These are phyloP conservation scores for Globia sparganii DNA, from an alignment of 2,888 invertebrate species.

Conservation along the genomic window DNA sequence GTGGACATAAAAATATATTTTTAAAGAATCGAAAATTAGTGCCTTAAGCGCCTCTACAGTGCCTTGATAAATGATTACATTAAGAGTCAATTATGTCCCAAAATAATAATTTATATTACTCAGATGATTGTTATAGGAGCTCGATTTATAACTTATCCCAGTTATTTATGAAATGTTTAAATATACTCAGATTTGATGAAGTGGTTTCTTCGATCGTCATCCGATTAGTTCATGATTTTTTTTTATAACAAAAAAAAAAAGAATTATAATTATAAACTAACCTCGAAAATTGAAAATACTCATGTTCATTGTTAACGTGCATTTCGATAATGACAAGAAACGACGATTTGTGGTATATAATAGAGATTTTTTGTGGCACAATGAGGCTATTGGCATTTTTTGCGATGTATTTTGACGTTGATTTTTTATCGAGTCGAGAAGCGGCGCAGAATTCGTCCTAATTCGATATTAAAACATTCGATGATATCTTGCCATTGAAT, in stretches of 20 bases:
- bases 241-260: conserved; percentile 19
- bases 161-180: conserved; percentile 28
- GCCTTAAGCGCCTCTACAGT: conserved; percentile 60
- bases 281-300: conserved; percentile 67
- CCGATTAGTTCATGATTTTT: conserved; percentile 42
- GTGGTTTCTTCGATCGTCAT: conserved; percentile 70
- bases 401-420: neutral
- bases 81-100: conserved; percentile 30
- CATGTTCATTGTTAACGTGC: conserved; percentile 63
- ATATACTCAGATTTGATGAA: conserved; percentile 20
- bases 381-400: conserved; percentile 51
- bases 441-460: conserved; percentile 13
- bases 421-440: conserved; percentile 27
- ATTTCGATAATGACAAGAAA: conserved; percentile 66
- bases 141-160: conserved; percentile 17
- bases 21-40: conserved; percentile 62
- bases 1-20: conserved; percentile 26
- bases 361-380: conserved; percentile 42
- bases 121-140: conserved; percentile 4
- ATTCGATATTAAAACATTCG: conserved; percentile 61
- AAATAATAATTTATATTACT: conserved; percentile 9
- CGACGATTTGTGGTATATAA: conserved; percentile 39
- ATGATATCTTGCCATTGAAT: conserved; percentile 79
- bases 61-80: conserved; percentile 63
- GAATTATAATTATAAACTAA: conserved; percentile 46